Evolutionary conservation across 2,113 vertebrate species (phyloP).

Genomic region (Oryzias woworae): DNA sequence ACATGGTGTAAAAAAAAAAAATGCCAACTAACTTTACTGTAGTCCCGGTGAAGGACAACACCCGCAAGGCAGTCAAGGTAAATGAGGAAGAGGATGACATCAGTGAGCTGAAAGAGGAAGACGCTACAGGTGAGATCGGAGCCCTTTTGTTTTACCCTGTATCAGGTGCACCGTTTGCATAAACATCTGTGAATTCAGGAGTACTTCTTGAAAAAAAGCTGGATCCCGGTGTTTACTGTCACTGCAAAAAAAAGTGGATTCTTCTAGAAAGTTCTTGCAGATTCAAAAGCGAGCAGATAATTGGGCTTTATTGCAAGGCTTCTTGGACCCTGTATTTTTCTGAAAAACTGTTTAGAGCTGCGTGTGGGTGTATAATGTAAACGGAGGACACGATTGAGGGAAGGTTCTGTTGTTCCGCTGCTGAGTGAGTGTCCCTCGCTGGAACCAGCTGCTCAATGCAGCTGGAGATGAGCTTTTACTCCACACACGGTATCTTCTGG

Average conservation of each 20-base stretch:
- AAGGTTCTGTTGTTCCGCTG: slow-evolving; percentile 12
- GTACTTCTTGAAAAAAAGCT: background rate
- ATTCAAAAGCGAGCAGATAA: slow-evolving; percentile 7
- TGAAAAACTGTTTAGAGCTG: slow-evolving; percentile 22
- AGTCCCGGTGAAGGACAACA: slow-evolving; percentile 74
- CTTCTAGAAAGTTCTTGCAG: slow-evolving; percentile 21
- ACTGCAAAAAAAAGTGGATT: background rate
- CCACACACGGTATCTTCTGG: background rate
- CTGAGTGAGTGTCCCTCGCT: slow-evolving; percentile 22
- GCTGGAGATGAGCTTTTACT: slow-evolving; percentile 1
- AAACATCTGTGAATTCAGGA: background rate
- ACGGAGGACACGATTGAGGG: slow-evolving; percentile 4
- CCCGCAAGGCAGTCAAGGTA: slow-evolving; percentile 28
- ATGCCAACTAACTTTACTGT: slow-evolving; percentile 84
- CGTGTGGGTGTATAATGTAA: slow-evolving; percentile 37
- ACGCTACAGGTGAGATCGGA: slow-evolving; percentile 54
- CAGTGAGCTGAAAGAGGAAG: slow-evolving; percentile 58
- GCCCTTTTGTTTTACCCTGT: background rate
- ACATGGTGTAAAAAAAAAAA: slow-evolving; percentile 68
- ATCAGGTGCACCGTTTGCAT: background rate
- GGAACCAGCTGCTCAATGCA: slow-evolving; percentile 2
- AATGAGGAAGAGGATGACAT: slow-evolving; percentile 63
- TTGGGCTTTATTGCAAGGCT: slow-evolving; percentile 6
- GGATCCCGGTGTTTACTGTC: background rate
- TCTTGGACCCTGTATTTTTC: slow-evolving; percentile 6